Percentiles rank a stretch among this genome's conserved stretches.
phyloP scores from a whole-genome alignment of 2,797 vertebrate genomes.

The Geotrypetes seraphini region DNA sequence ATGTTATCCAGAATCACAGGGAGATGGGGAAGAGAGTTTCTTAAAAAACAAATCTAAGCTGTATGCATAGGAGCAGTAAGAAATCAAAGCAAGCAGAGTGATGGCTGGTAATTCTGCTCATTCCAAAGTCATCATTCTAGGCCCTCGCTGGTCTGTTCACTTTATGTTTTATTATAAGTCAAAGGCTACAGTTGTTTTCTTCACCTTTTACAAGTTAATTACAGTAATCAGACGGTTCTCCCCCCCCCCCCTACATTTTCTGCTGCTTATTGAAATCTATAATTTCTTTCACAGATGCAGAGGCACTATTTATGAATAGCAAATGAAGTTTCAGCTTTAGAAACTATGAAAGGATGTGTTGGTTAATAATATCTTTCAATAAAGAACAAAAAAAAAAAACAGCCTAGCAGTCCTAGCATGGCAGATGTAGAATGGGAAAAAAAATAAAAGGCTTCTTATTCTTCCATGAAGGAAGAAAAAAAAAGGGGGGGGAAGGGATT shows the following conservation, averaged over 20 bases:
- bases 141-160: neutral
- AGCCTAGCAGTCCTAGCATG: too few relatives aligned
- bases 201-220: neutral
- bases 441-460: too few relatives aligned
- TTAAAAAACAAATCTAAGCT: neutral
- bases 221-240: neutral
- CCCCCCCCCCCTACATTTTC: neutral
- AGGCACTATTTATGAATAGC: neutral
- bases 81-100: too few relatives aligned
- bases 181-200: neutral
- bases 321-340: neutral
- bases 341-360: neutral
- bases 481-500: too few relatives aligned
- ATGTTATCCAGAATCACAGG: too few relatives aligned
- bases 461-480: too few relatives aligned
- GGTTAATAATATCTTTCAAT: too few relatives aligned
- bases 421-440: too few relatives aligned
- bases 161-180: neutral
- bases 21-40: too few relatives aligned
- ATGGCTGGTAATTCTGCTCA: too few relatives aligned
- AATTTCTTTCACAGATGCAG: neutral
- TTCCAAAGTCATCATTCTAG: too few relatives aligned
- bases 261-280: neutral
- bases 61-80: neutral
- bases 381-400: too few relatives aligned